These are phyloP conservation scores for Eremophila alpestris DNA, from an alignment of 2,797 vertebrate species.

Conservation along the genomic window DNA sequence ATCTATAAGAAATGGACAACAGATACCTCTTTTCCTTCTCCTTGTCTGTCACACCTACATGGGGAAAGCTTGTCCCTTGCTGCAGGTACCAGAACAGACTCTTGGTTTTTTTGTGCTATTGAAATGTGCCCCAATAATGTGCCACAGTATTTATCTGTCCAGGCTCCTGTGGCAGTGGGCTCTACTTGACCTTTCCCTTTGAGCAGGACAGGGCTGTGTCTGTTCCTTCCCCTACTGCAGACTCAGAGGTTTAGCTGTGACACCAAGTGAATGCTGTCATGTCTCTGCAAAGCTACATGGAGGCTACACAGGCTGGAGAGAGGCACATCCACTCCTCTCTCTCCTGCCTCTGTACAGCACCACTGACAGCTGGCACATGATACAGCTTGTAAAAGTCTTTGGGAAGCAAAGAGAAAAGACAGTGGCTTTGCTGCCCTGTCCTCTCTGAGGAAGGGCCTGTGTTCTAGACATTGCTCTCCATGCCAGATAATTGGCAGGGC, in stretches of 20 bases:
- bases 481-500: background rate
- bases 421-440: background rate
- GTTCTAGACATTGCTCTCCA: background rate
- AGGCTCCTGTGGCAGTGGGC: background rate
- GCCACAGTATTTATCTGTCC: background rate
- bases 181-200: background rate
- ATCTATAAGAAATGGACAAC: background rate
- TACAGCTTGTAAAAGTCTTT: background rate
- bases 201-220: background rate
- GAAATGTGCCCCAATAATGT: background rate
- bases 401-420: background rate
- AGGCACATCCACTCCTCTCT: background rate
- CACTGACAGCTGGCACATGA: background rate
- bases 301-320: background rate
- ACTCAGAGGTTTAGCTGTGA: background rate
- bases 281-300: background rate
- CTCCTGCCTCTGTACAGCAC: background rate
- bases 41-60: background rate
- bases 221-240: background rate
- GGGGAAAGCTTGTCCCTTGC: background rate
- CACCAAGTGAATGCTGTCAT: background rate
- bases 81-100: background rate
- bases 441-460: background rate
- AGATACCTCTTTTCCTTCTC: background rate
- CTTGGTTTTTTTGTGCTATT: background rate